A percentile compares a stretch with the other conserved stretches of the same genome.
Evolutionary conservation across 2,113 vertebrate species (phyloP).

Genomic region (Synodontis membranacea): DNA sequence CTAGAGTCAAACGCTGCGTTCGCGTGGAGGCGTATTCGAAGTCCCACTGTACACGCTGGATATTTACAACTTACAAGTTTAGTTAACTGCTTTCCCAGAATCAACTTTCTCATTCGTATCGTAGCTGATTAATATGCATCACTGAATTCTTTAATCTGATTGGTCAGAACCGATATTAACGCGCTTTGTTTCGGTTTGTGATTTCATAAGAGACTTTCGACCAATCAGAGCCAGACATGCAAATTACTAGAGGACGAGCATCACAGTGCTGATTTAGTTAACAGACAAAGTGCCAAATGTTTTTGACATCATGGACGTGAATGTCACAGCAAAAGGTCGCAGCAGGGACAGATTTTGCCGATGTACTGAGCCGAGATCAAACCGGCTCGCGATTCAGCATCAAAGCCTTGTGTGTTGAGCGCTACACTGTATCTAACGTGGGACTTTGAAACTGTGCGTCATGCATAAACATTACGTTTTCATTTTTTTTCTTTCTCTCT

Average conservation of each 20-base stretch:
- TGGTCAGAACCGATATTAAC: background rate
- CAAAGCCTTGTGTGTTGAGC: background rate
- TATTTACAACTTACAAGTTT: background rate
- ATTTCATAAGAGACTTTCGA: background rate
- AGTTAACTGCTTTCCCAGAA: background rate
- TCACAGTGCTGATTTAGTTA: background rate
- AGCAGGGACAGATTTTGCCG: background rate
- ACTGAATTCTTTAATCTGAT: background rate
- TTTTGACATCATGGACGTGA: too few species aligned
- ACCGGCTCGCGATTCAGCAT: background rate
- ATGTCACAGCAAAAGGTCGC: background rate
- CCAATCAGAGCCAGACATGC: background rate
- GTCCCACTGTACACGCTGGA: background rate
- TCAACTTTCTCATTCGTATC: background rate
- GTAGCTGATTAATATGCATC: background rate
- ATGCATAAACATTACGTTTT: slow-evolving; percentile 70
- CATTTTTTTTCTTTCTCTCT: slow-evolving; percentile 56
- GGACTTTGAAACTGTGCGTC: slow-evolving; percentile 65
- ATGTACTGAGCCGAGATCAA: background rate
- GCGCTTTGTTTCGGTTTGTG: background rate
- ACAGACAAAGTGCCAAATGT: background rate
- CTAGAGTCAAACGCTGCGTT: background rate
- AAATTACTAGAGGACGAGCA: background rate
- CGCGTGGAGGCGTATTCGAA: background rate
- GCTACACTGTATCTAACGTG: slow-evolving; percentile 41